Conservation (phyloP, 2,113 vertebrate species). For the Platichthys stellatus region DNA sequence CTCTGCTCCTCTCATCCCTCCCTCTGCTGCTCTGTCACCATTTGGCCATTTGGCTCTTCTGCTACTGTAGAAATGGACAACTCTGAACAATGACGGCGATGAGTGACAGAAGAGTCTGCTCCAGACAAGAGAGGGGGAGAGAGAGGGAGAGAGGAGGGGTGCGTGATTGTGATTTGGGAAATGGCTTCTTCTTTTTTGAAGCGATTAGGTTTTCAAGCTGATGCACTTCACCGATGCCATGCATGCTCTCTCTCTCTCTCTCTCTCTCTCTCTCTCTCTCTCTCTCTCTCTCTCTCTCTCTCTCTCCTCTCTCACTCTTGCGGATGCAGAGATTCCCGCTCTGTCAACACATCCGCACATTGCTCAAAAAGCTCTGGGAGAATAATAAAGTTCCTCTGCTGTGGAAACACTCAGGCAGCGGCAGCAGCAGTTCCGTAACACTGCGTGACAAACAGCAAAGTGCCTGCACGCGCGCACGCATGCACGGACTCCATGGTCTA, state of each 20-base stretch:
- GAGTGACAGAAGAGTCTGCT: neutral
- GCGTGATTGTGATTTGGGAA: slow-evolving; percentile 69
- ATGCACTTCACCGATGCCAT: slow-evolving; percentile 65
- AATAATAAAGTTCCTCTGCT: slow-evolving; percentile 75
- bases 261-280: slow-evolving; percentile 19
- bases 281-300: slow-evolving; percentile 31
- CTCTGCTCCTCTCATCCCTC: slow-evolving; percentile 31
- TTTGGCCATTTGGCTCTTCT: slow-evolving; percentile 16
- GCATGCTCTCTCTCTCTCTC: slow-evolving; percentile 2
- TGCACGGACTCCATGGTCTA: slow-evolving; percentile 8
- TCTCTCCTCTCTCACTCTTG: slow-evolving; percentile 43
- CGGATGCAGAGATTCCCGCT: slow-evolving; percentile 61
- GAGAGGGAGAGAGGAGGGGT: slow-evolving; percentile 31
- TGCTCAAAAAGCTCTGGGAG: slow-evolving; percentile 60
- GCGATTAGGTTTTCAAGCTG: slow-evolving; percentile 73
- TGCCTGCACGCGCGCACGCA: slow-evolving; percentile 48
- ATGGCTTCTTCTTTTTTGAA: slow-evolving; percentile 74
- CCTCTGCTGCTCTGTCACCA: slow-evolving; percentile 14
- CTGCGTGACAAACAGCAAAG: slow-evolving; percentile 60
- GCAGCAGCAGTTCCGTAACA: slow-evolving; percentile 54
- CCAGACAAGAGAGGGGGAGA: neutral
- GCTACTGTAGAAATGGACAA: slow-evolving; percentile 41
- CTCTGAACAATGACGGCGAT: slow-evolving; percentile 44
- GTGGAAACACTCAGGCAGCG: slow-evolving; percentile 57
- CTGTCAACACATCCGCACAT: slow-evolving; percentile 63